phyloP scores from a whole-genome alignment of 2,113 vertebrate genomes.

The Hippotragus niger region DNA sequence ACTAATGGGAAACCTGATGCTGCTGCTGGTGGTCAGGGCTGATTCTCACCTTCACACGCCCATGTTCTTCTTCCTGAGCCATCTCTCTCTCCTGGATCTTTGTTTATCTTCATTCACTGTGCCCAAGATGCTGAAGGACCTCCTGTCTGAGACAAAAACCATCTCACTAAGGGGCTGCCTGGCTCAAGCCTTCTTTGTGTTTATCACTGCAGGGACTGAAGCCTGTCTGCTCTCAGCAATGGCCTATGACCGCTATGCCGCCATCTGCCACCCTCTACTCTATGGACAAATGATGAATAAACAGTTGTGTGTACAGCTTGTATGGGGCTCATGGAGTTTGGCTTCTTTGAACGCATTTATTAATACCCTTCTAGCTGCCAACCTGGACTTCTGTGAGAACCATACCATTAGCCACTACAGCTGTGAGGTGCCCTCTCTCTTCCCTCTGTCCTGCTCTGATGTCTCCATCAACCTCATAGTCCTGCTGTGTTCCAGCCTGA shows the following conservation, averaged over 20 bases:
- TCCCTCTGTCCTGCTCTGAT: background rate
- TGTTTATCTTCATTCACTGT: conserved; percentile 36
- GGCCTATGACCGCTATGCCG: background rate
- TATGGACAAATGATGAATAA: conserved; percentile 8
- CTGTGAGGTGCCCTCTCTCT: conserved; percentile 10
- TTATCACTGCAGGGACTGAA: conserved; percentile 24
- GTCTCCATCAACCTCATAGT: background rate
- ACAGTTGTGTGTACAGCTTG: background rate
- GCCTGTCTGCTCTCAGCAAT: background rate
- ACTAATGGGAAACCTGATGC: conserved; percentile 9
- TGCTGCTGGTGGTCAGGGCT: background rate
- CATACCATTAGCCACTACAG: conserved; percentile 9
- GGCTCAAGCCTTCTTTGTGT: background rate
- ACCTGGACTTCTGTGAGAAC: conserved; percentile 20
- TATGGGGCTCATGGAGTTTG: background rate
- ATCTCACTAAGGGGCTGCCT: conserved; percentile 21
- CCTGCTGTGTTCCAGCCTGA: background rate
- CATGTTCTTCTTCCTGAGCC: conserved; percentile 51
- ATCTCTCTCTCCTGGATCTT: conserved; percentile 49
- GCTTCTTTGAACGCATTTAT: background rate
- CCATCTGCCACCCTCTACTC: conserved; percentile 31
- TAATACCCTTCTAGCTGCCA: conserved; percentile 3
- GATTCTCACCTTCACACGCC: conserved; percentile 19
- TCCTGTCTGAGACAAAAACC: conserved; percentile 21
- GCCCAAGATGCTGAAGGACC: conserved; percentile 23